Evolutionary conservation across 2,888 invertebrate genomes (phyloP).

Genomic region (Dermolepida albohirtum): DNA sequence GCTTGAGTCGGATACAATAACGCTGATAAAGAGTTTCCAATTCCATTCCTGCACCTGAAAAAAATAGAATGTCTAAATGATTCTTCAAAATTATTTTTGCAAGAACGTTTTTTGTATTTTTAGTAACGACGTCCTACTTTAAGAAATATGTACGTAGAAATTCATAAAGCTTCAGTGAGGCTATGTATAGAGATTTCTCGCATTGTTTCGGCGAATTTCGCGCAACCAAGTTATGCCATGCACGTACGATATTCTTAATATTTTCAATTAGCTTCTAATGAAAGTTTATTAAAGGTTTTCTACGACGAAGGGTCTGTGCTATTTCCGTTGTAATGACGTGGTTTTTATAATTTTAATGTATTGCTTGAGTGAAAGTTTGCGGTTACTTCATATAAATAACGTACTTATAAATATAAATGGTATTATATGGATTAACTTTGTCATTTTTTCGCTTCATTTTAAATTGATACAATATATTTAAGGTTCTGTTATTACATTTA

Average conservation of each 20-base stretch:
- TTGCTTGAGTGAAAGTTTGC: no score
- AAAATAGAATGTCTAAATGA: background rate
- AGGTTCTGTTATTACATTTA: no score
- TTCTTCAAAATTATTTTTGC: background rate
- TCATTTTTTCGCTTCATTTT: no score
- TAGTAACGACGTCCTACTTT: background rate
- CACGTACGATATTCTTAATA: constrained; percentile 1
- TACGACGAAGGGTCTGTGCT: background rate
- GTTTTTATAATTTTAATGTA: no score
- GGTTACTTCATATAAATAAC: no score
- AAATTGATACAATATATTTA: no score
- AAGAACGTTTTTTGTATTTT: background rate
- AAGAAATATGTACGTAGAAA: constrained; percentile 6
- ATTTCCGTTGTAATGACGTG: background rate
- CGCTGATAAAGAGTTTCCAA: constrained; percentile 78
- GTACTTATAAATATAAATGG: no score
- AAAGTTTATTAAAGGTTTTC: constrained; percentile 29
- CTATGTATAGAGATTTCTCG: no score
- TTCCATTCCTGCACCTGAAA: constrained; percentile 66
- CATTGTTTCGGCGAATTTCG: constrained; percentile 1
- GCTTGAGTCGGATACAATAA: constrained; percentile 79
- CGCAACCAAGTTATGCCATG: background rate
- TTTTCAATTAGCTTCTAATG: constrained; percentile 24
- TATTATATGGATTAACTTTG: no score
- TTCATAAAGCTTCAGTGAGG: no score